Base-by-base conservation (phyloP, 2,797 vertebrate species). In the Rhynchotus rufescens region DNA sequence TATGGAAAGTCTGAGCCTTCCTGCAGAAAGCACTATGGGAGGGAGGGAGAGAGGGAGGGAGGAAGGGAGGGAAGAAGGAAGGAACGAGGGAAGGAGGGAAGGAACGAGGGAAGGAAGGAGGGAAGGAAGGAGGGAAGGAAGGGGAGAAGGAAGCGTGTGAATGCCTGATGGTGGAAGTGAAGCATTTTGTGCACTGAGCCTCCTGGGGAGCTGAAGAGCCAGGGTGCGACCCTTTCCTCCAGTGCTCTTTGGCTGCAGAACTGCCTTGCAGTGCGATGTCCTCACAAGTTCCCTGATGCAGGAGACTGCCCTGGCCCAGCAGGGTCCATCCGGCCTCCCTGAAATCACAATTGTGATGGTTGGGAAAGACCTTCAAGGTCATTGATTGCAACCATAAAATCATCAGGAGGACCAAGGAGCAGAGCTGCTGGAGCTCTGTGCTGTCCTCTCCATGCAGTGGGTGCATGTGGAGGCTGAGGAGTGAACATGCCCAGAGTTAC, bases 11-110 rank as follows among this genome's bases (percentile, higher is more conserved):
- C 52, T 71, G 65, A 26, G 30, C 38, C 71, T 66, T 76, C 42
- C 49, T 47, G 32, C 34, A 51, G 26, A 9, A 74, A 36, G 26
- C 0, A 0, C 23, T 51, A 4, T 9, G n/a, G n/a, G 40, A 6
- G 76, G 45, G 22, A 47, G 12, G 12, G 9, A 47, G n/a, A n/a
- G n/a, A 10, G 22, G 45, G 73, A 19, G 10, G 1, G 85, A 42
- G 42, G 45, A 76, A 62, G 25, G 38, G 12, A 80, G 38, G 77
- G 52, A 88, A 57, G 34, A 60, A 40, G 40, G 40, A 77, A 80
- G 78, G 40, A 6, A 79, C 42, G 22, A 47, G 12, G 12, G 9
- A 47, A 10, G 22, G 45, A 77, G 15, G 10, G 1, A 88, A 42
- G 42, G 45, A 76, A 62, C n/a, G n/a, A n/a, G n/a, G n/a, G n/a